phyloP scores from a whole-genome alignment of 2,113 vertebrate genomes.

The Xenopus laevis region DNA sequence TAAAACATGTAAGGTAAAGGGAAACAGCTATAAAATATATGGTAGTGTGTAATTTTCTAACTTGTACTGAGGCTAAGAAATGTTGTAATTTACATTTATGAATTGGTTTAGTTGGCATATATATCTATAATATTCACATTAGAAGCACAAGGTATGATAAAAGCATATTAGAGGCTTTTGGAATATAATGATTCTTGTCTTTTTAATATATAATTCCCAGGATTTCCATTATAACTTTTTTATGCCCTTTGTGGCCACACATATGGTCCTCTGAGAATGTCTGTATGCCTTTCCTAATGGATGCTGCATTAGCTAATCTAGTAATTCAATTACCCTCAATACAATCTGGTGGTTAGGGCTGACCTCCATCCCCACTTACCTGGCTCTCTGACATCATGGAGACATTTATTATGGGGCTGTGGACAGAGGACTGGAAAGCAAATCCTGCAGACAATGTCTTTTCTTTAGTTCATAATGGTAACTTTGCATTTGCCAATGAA shows the following conservation, averaged over 20 bases:
- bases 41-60: too few species aligned
- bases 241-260: constrained; percentile 42
- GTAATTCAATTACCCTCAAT: constrained; percentile 75
- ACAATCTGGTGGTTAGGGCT: constrained; percentile 62
- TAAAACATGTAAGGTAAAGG: too few species aligned
- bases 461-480: constrained; percentile 39
- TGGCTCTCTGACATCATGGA: constrained; percentile 62
- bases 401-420: constrained; percentile 55
- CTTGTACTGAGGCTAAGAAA: too few species aligned
- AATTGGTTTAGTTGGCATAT: too few species aligned
- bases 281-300: constrained; percentile 64
- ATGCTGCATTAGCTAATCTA: constrained; percentile 76
- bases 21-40: too few species aligned
- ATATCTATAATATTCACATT: too few species aligned
- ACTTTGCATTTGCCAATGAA: constrained; percentile 23
- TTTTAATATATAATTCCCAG: constrained; percentile 30
- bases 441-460: constrained; percentile 4
- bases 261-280: constrained; percentile 57
- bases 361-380: constrained; percentile 64
- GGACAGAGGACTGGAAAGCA: constrained; percentile 25
- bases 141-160: neutral
- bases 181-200: constrained; percentile 10
- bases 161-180: neutral
- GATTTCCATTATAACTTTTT: constrained; percentile 40
- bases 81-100: too few species aligned